Conservation (phyloP, 2,888 invertebrate species). For the Hydriomena furcata region DNA sequence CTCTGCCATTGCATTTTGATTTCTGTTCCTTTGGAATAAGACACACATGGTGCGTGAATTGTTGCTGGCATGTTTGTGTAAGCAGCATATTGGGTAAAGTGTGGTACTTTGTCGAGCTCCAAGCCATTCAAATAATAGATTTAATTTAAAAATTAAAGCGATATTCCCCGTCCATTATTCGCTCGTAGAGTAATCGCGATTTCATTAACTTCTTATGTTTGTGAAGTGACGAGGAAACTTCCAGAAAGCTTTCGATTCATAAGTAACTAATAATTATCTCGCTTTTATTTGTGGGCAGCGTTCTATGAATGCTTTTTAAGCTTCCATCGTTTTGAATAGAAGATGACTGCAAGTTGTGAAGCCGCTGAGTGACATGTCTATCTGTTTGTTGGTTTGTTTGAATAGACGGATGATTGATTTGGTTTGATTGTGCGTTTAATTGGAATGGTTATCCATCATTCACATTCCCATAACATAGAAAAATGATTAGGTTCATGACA, state of each 20-base stretch:
- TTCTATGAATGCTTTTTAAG: too few species aligned
- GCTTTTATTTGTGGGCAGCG: background rate
- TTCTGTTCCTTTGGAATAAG: slow-evolving; percentile 6
- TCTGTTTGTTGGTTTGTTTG: slow-evolving; percentile 7
- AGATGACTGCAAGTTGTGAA: background rate
- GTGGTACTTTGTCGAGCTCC: slow-evolving; percentile 26
- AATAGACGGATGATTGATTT: slow-evolving; percentile 17
- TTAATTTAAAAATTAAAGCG: slow-evolving; percentile 47
- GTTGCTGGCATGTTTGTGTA: slow-evolving; percentile 36
- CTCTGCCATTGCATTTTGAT: background rate
- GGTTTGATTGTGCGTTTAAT: slow-evolving; percentile 20
- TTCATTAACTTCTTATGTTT: slow-evolving; percentile 19
- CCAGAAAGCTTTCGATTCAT: background rate
- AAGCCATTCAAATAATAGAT: slow-evolving; percentile 42
- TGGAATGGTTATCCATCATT: slow-evolving; percentile 17
- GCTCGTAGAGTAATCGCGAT: slow-evolving; percentile 11
- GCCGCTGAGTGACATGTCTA: slow-evolving; percentile 6
- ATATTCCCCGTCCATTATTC: slow-evolving; percentile 19
- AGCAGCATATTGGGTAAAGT: slow-evolving; percentile 43
- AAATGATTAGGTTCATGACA: slow-evolving; percentile 3
- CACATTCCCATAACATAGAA: background rate
- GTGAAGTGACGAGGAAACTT: slow-evolving; percentile 13
- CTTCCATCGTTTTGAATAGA: background rate
- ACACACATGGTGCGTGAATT: background rate
- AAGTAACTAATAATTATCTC: slow-evolving; percentile 6